These are phyloP conservation scores for Balaeniceps rex DNA, from an alignment of 2,113 vertebrate genomes.

Conservation along the genomic window DNA sequence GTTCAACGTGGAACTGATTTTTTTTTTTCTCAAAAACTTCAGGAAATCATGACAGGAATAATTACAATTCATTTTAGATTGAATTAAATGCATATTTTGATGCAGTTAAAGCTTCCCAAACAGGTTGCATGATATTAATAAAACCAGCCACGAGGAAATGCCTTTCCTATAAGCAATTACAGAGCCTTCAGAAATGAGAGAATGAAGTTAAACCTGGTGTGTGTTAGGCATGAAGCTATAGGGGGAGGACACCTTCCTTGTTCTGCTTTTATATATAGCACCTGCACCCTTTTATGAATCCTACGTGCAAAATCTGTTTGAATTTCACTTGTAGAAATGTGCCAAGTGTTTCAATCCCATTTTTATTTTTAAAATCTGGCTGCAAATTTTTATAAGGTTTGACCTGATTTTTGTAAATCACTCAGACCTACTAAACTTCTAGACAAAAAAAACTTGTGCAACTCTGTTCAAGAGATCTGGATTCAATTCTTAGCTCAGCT, in stretches of 20 bases:
- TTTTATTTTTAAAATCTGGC: background rate
- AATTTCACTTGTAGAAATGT: background rate
- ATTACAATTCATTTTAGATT: background rate
- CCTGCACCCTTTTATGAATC: background rate
- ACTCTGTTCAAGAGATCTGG: background rate
- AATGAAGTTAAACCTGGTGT: background rate
- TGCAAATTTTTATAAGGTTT: background rate
- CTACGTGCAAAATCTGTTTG: background rate
- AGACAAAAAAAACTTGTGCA: background rate
- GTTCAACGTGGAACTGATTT: background rate
- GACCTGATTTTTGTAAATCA: background rate
- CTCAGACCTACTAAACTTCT: background rate
- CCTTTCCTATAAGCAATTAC: background rate
- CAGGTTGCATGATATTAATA: background rate
- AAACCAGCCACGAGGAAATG: background rate
- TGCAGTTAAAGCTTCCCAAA: background rate
- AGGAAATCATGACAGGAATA: background rate
- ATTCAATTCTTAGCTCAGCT: background rate
- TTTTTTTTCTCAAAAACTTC: background rate
- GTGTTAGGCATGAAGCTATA: background rate
- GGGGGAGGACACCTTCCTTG: background rate
- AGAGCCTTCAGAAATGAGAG: background rate
- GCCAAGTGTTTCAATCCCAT: background rate
- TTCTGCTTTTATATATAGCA: background rate
- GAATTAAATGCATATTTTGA: background rate